Conservation (phyloP, 2,888 invertebrate genomes). For the Andrena hattorfiana region DNA sequence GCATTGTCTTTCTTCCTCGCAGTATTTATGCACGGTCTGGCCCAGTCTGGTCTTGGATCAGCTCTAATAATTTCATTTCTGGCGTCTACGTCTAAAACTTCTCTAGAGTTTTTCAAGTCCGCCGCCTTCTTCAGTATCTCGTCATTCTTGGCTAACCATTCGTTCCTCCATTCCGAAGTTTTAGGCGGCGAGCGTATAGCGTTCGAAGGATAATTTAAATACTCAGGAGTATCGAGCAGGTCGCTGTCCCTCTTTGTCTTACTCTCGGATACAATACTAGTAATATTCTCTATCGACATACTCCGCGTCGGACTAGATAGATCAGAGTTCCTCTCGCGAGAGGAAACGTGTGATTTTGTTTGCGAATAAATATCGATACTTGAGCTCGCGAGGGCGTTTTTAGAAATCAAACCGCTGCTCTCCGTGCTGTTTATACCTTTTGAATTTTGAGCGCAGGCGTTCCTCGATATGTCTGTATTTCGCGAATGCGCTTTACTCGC, state of each 20-base stretch:
- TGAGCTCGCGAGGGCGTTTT: slow-evolving; percentile 58
- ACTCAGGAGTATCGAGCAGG: slow-evolving; percentile 74
- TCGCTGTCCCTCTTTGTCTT: slow-evolving; percentile 69
- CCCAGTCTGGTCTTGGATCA: slow-evolving; percentile 81
- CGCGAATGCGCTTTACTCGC: slow-evolving; percentile 58
- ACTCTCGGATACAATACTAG: slow-evolving; percentile 57
- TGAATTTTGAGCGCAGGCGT: slow-evolving; percentile 34
- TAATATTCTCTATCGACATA: slow-evolving; percentile 73
- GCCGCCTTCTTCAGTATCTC: slow-evolving; percentile 79
- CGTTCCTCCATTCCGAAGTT: slow-evolving; percentile 82
- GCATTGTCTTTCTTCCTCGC: slow-evolving; percentile 72
- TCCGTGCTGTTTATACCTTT: slow-evolving; percentile 51
- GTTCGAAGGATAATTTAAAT: slow-evolving; percentile 73
- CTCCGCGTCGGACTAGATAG: slow-evolving; percentile 75
- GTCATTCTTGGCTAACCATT: slow-evolving; percentile 82
- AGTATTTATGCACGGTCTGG: slow-evolving; percentile 76
- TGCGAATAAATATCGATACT: slow-evolving; percentile 67
- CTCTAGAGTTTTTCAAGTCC: slow-evolving; percentile 72
- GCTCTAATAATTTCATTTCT: slow-evolving; percentile 73
- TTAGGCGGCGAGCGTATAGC: slow-evolving; percentile 79
- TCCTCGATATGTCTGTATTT: slow-evolving; percentile 54
- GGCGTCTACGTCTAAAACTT: slow-evolving; percentile 59
- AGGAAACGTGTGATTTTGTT: slow-evolving; percentile 63
- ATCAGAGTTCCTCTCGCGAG: slow-evolving; percentile 67
- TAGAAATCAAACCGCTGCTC: slow-evolving; percentile 42